A percentile compares a stretch with the other conserved stretches of the same genome.
phyloP scores from a whole-genome alignment of 2,113 vertebrate species.

The Thalassarche chlororhynchos region DNA sequence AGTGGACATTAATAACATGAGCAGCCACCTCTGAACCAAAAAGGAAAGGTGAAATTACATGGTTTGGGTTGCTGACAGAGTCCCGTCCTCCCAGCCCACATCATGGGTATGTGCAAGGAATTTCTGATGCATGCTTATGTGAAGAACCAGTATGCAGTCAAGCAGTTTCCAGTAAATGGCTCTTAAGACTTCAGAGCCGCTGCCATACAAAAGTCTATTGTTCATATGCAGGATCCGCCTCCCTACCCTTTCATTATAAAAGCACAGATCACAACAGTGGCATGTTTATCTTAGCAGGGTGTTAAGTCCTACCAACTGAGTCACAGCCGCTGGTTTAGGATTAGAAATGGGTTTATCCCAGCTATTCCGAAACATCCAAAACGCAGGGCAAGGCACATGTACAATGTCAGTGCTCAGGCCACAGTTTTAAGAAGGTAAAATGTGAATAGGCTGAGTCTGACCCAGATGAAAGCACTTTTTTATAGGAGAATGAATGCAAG shows the following conservation, averaged over 20 bases:
- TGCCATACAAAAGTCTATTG: constrained; percentile 10
- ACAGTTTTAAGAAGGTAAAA: neutral
- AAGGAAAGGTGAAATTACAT: neutral
- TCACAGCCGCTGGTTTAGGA: neutral
- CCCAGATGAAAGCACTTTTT: neutral
- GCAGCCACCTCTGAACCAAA: neutral
- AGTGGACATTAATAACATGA: neutral
- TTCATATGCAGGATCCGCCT: neutral
- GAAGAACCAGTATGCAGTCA: neutral
- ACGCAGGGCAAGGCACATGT: neutral
- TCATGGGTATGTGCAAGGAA: constrained; percentile 1
- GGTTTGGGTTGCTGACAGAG: neutral
- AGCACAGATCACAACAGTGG: neutral
- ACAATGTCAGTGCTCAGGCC: neutral
- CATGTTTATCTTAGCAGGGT: constrained; percentile 35
- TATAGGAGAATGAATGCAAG: neutral
- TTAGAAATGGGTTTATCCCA: neutral
- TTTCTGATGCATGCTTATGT: neutral
- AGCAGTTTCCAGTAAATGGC: neutral
- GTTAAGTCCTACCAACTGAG: neutral
- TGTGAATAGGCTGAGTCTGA: neutral
- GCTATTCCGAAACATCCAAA: neutral
- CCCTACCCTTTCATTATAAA: neutral
- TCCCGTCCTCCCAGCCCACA: neutral
- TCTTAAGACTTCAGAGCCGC: neutral